Base-by-base conservation (phyloP, 2,113 vertebrate genomes). In the Rhinopithecus roxellana region DNA sequence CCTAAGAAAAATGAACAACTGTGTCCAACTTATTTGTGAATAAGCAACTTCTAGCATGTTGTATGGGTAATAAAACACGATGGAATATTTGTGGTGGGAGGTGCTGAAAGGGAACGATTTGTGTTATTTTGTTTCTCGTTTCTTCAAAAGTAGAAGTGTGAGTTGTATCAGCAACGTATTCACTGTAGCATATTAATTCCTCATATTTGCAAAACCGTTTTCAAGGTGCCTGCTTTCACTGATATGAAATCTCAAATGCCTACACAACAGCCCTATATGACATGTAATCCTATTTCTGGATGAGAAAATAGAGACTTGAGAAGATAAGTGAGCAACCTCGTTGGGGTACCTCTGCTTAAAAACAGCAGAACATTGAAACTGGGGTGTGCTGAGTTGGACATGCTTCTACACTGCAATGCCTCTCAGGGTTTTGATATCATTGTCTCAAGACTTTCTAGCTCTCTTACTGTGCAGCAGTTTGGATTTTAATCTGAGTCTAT, bases 361-460 rank as follows among this genome's bases (percentile, higher is more conserved):
- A 64, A 9, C 1, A 17, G 57, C 22, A 59, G 7, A 57, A 52
- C 8, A 25, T 48, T 40, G 27, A 17, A 79, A 17, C 32, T 23
- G 0, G 14, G 9, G n/a, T 32, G 6, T 55, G 25, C 59, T 0
- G 10, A 27, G 25, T 5, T 1, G 5, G 40, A 35, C 6, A 0
- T 10, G 6, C 22, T 72, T 87, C 23, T 14, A 22, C 25, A 32
- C 1, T 3, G 13, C 1, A 43, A 4, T 38, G 27, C 7, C 13
- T n/a, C 23, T 55, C 38, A 18, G 23, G 5, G 14, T 52, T 43
- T 45, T 1, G 0, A 7, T 1, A 5, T 0, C 12, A 25, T 38
- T 57, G 6, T 87, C n/a, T 77, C 38, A 55, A 32, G 30, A 0
- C 8, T 27, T 43, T 88, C 40, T 12, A 79, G 25, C 32, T 75